Evolutionary conservation across 1,140 invertebrate genomes (phyloP).

Genomic region (Drosophila pruinosa): DNA sequence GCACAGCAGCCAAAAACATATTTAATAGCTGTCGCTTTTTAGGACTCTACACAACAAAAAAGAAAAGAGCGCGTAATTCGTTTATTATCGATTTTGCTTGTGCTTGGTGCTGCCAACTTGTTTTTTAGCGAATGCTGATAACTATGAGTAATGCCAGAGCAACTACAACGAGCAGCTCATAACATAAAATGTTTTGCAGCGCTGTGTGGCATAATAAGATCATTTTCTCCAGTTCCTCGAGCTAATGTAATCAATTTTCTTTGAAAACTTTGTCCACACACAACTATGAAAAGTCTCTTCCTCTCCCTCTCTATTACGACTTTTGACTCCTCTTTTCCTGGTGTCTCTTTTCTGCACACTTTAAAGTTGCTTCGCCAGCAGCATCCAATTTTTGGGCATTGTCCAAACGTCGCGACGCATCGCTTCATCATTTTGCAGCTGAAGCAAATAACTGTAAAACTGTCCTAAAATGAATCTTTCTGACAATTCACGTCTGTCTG

Average conservation of each 20-base stretch:
- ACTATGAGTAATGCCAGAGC: constrained; percentile 23
- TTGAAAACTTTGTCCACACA: constrained; percentile 60
- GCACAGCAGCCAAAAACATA: background rate
- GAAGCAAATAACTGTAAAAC: constrained; percentile 50
- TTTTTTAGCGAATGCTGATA: constrained; percentile 22
- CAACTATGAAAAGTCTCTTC: constrained; percentile 47
- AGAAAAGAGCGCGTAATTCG: constrained; percentile 12
- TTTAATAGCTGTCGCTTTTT: constrained; percentile 1
- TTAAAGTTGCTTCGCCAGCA: constrained; percentile 29
- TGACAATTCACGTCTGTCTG: constrained; percentile 66
- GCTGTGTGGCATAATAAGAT: constrained; percentile 22
- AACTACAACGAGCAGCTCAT: background rate
- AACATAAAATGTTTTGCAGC: background rate
- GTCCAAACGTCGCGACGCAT: background rate
- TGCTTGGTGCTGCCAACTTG: constrained; percentile 8
- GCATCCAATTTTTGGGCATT: constrained; percentile 27
- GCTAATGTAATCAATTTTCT: constrained; percentile 72
- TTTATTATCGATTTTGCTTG: constrained; percentile 30
- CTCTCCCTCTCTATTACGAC: no score
- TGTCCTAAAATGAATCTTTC: constrained; percentile 68
- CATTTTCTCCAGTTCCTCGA: background rate
- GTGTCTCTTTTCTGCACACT: constrained; percentile 5
- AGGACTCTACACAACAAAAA: background rate
- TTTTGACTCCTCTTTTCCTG: no score
- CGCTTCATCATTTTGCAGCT: constrained; percentile 6